Conservation (phyloP, 2,797 vertebrate genomes). For the Sebastes variabilis region DNA sequence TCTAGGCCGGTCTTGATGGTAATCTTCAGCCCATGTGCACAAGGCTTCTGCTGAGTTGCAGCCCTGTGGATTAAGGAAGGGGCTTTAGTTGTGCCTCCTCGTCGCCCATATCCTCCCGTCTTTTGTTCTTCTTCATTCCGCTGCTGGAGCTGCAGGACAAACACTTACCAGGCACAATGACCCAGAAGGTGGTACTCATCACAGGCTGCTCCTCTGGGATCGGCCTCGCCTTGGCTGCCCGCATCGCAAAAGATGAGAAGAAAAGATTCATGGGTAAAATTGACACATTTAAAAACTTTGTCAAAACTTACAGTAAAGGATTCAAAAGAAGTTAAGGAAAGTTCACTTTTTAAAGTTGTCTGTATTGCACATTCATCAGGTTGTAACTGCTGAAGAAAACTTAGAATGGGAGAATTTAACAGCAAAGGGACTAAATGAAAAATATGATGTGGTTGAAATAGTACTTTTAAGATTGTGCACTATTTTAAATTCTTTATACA, state of each 20-base stretch:
- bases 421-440: not conserved
- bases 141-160: constrained; percentile 34
- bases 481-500: not conserved
- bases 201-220: constrained; percentile 92
- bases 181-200: constrained; percentile 87
- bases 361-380: not conserved
- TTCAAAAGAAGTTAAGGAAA: not conserved
- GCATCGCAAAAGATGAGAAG: constrained; percentile 88
- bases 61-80: constrained; percentile 69
- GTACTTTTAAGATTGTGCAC: not conserved
- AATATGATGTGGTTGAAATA: not conserved
- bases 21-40: constrained; percentile 74
- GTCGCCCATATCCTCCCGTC: not conserved
- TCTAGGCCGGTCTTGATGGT: constrained; percentile 52
- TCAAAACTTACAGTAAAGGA: not conserved
- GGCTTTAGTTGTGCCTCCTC: constrained; percentile 34
- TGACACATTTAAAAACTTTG: not conserved
- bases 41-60: constrained; percentile 81
- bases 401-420: not conserved
- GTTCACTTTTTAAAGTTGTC: not conserved
- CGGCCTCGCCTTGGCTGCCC: constrained; percentile 85
- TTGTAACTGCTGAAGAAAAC: not conserved
- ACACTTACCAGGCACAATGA: constrained; percentile 72
- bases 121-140: constrained; percentile 21
- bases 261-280: constrained; percentile 90